Base-by-base conservation (phyloP, 2,113 vertebrate species). In the Daubentonia madagascariensis region DNA sequence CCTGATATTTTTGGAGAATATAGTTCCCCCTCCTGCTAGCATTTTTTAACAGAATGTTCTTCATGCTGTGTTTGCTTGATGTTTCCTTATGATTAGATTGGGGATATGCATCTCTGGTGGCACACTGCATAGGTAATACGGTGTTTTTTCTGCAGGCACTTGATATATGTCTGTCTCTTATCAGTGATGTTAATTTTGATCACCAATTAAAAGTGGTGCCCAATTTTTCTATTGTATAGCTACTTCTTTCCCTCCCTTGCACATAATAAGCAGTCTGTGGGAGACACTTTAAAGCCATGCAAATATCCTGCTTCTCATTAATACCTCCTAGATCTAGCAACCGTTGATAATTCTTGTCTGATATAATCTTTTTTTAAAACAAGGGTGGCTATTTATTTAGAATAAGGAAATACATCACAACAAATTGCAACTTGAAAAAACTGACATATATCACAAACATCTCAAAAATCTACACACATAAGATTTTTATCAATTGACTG, bases 241-340 rank as follows among this genome's bases (percentile, higher is more conserved):
- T 95, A 63, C 52, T 91, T 67, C 89, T 50, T 43, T 50, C 79
- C 6, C 40, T 68, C 37, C 35, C 40, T 89, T 97, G 87, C 22
- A 67, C 35, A 76, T 37, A 81, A 81, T 73, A 52, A 94, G 30
- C 85, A 94, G 63, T 76, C 67, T 87, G 20, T 61, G 54, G 67
- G n/a, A 79, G 8, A 67, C n/a, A 79, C 45, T 85, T 85, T 50
- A 88, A 97, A 75, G 80, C n/a, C 43, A 90, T 54, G 72, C 18
- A 91, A 79, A 88, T 91, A 57, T 92, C 54, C 73, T 92, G 32
- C 59, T 95, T 91, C 37, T 94, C 68, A 61, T 73, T 91, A 89
- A 75, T 92, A 48, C 28, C 13, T 67, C 40, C n/a, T 35, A n/a
- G 18, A 35, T 43, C 89, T 68, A 87, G 75, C 70, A 87, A 13